Conservation (phyloP, 2,113 vertebrate species). For the Pelodiscus sinensis region DNA sequence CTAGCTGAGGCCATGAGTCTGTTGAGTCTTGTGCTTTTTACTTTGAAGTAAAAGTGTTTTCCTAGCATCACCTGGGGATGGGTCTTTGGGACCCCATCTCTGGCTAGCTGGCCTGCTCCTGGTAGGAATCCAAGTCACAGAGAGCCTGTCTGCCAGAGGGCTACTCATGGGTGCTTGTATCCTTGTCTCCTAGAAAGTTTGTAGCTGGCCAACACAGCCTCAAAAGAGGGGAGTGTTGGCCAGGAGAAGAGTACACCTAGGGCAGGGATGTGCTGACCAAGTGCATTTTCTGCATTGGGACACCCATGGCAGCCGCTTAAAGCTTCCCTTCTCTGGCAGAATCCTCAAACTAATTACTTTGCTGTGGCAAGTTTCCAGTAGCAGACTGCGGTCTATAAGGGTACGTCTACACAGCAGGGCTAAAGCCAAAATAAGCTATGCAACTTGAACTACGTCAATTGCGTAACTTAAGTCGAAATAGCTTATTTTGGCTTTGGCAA, state of each 20-base stretch:
- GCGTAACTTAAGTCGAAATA: too few relatives aligned
- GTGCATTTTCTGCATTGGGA: neutral
- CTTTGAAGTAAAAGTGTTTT: neutral
- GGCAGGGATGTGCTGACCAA: accelerated
- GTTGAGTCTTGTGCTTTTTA: neutral
- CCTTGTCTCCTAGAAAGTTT: neutral
- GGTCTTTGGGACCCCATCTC: neutral
- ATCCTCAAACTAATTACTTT: neutral
- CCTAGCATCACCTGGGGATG: neutral
- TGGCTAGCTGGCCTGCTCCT: neutral
- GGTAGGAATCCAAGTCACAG: neutral
- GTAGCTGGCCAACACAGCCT: neutral
- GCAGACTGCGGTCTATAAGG: accelerated
- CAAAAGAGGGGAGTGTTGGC: too few relatives aligned
- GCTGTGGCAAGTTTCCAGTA: neutral
- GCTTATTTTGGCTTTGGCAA: too few relatives aligned
- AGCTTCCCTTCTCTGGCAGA: neutral
- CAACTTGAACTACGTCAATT: too few relatives aligned
- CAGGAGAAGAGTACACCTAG: neutral
- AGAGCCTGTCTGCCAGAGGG: neutral
- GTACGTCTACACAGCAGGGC: too few relatives aligned
- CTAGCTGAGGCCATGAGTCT: neutral
- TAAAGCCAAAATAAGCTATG: too few relatives aligned
- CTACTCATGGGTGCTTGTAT: neutral
- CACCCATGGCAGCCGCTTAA: neutral